phyloP scores from a whole-genome alignment of 2,888 invertebrate genomes.

The Muscina levida region DNA sequence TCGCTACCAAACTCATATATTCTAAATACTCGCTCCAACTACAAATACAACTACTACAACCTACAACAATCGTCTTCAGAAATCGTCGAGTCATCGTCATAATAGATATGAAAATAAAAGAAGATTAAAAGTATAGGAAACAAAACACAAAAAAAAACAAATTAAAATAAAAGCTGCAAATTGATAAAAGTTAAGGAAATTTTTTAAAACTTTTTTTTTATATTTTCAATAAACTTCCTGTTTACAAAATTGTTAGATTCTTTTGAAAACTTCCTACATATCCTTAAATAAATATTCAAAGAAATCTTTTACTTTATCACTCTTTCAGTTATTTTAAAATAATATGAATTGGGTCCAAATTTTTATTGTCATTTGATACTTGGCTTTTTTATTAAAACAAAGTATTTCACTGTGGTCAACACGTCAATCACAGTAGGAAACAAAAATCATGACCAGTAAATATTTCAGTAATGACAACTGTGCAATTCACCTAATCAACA shows the following conservation, averaged over 20 bases:
- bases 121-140: slow-evolving; percentile 1
- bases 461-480: too few relatives aligned
- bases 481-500: too few relatives aligned
- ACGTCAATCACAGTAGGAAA: not conserved
- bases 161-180: slow-evolving; percentile 30
- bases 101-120: too few relatives aligned
- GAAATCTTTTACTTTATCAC: not conserved
- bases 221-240: too few relatives aligned
- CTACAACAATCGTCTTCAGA: slow-evolving; percentile 21
- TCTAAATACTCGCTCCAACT: slow-evolving; percentile 11
- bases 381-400: slow-evolving; percentile 72
- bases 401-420: too few relatives aligned
- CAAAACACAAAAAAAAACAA: slow-evolving; percentile 25
- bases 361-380: slow-evolving; percentile 74
- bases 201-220: too few relatives aligned
- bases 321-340: too few relatives aligned
- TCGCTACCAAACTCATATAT: slow-evolving; percentile 68
- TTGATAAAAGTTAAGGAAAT: too few relatives aligned
- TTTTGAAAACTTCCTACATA: too few relatives aligned
- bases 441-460: not conserved
- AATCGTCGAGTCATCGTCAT: not conserved
- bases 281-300: slow-evolving; percentile 23
- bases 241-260: too few relatives aligned
- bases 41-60: slow-evolving; percentile 16
- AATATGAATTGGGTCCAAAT: not conserved